Conservation (phyloP, 2,888 invertebrate species). For the Piscicola geometra region DNA sequence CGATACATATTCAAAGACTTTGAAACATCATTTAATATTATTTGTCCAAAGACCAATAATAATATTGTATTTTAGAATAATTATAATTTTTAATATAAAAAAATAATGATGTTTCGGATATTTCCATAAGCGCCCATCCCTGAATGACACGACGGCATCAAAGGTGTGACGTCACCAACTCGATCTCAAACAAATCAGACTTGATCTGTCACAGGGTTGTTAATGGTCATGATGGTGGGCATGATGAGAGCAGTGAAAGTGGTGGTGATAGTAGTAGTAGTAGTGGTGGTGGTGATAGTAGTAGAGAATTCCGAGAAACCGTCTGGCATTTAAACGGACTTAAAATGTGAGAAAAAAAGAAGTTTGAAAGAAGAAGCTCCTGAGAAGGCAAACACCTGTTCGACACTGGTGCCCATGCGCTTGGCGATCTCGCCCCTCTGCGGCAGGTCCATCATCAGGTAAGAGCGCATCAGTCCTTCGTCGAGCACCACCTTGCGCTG, state of each 20-base stretch:
- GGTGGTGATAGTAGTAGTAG: neutral
- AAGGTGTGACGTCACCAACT: slow-evolving; percentile 15
- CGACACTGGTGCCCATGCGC: slow-evolving; percentile 16
- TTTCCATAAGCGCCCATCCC: no score
- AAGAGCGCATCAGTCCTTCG: neutral
- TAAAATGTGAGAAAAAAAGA: neutral
- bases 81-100: no score
- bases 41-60: no score
- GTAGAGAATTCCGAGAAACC: no score
- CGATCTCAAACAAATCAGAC: neutral
- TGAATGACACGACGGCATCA: no score
- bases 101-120: no score
- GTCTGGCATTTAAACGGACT: neutral
- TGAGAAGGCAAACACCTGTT: no score
- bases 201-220: neutral
- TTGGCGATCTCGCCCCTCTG: neutral
- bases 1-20: no score
- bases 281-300: neutral
- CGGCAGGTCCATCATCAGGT: neutral
- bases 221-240: neutral
- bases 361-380: no score
- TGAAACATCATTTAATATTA: no score
- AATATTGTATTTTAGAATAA: no score
- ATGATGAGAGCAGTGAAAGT: neutral
- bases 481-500: slow-evolving; percentile 9